Evolutionary conservation across 2,113 vertebrate genomes (phyloP).

Genomic region (Heloderma charlesbogerti): DNA sequence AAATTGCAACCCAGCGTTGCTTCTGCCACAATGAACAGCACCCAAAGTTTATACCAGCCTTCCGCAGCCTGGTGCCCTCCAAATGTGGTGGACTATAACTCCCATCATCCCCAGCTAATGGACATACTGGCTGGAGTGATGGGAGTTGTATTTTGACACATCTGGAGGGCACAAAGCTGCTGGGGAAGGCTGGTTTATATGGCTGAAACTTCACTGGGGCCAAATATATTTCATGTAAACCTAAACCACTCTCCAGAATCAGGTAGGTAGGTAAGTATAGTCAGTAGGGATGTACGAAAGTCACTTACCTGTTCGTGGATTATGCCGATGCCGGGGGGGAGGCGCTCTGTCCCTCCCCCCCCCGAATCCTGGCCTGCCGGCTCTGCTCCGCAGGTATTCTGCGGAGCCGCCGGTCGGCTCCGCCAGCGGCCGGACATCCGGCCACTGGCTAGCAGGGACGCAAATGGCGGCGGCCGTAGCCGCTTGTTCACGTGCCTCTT

Average conservation of each 20-base stretch:
- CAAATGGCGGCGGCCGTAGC: too few species aligned
- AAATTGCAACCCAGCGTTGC: not conserved
- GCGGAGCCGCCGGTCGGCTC: too few species aligned
- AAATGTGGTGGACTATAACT: not conserved
- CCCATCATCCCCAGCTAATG: not conserved
- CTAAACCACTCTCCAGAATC: not conserved
- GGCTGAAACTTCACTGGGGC: not conserved
- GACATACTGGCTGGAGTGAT: not conserved
- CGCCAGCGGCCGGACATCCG: too few species aligned
- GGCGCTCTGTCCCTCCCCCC: too few species aligned
- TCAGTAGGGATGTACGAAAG: too few species aligned
- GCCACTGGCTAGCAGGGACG: too few species aligned
- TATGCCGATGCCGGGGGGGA: too few species aligned
- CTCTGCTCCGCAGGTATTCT: too few species aligned
- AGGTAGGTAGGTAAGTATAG: too few species aligned
- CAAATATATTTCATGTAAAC: not conserved
- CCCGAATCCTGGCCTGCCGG: too few species aligned
- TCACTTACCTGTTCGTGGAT: too few species aligned
- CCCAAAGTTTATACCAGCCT: not conserved
- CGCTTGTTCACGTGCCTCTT: too few species aligned
- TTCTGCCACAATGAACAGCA: not conserved
- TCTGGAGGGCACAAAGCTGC: not conserved
- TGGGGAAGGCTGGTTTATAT: not conserved
- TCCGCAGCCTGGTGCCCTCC: not conserved
- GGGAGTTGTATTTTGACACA: not conserved